Conservation (phyloP, 1,140 invertebrate genomes). For the Proales similis region DNA sequence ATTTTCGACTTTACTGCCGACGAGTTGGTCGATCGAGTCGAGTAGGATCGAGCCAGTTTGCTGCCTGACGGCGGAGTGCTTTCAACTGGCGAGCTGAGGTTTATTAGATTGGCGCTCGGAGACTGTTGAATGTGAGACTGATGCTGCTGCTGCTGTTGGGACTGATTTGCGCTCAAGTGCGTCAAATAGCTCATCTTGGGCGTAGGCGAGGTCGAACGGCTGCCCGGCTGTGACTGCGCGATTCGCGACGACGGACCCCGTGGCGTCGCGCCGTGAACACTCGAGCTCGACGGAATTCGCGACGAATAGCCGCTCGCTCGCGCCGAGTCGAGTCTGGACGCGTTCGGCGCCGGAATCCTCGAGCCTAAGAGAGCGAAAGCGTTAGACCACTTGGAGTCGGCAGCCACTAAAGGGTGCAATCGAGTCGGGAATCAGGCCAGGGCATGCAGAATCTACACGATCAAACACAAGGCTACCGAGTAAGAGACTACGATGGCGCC, state of each 20-base stretch:
- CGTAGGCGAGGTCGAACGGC: constrained; percentile 38
- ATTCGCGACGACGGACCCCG: neutral
- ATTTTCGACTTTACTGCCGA: constrained; percentile 4
- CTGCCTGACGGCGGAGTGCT: neutral
- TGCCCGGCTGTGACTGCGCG: constrained; percentile 37
- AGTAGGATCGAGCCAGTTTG: neutral
- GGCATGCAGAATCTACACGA: no score
- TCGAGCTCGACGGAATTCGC: neutral
- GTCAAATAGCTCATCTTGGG: constrained; percentile 34
- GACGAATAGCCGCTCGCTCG: constrained; percentile 3
- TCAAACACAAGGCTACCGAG: no score
- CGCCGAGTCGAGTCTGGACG: no score
- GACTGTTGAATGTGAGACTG: neutral
- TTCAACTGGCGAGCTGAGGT: constrained; percentile 3
- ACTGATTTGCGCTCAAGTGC: neutral
- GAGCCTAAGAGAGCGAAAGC: constrained; percentile 3
- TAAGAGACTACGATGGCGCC: constrained; percentile 14
- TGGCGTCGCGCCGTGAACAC: constrained; percentile 11
- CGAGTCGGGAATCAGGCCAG: neutral
- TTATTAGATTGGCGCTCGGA: constrained; percentile 5
- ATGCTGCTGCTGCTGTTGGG: neutral
- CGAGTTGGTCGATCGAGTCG: neutral
- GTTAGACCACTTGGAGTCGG: neutral
- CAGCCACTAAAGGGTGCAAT: neutral
- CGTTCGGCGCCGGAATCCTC: constrained; percentile 12